These are phyloP conservation scores for Nymphicus hollandicus DNA, from an alignment of 2,113 vertebrate genomes.

Conservation along the genomic window DNA sequence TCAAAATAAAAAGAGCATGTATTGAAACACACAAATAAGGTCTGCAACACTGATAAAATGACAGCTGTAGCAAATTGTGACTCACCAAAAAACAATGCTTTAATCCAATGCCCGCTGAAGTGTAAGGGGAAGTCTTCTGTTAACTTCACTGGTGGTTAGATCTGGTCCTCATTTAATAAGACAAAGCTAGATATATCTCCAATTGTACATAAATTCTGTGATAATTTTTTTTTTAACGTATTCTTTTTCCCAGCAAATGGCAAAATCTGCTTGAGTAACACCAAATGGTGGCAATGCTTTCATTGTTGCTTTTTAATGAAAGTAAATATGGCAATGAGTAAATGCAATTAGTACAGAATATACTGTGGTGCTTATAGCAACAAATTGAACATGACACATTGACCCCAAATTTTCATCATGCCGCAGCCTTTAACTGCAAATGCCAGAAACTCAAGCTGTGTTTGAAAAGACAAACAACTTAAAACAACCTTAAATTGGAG, in stretches of 20 bases:
- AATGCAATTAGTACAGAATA: slow-evolving; percentile 33
- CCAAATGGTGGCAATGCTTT: not conserved
- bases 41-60: slow-evolving; percentile 31
- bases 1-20: not conserved
- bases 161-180: slow-evolving; percentile 34
- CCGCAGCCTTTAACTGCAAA: not conserved
- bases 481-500: not conserved
- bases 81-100: slow-evolving; percentile 53
- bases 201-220: not conserved
- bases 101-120: slow-evolving; percentile 50
- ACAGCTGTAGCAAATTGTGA: slow-evolving; percentile 57
- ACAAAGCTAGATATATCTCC: not conserved
- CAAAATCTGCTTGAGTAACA: not conserved
- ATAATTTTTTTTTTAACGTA: not conserved
- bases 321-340: not conserved
- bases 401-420: slow-evolving; percentile 24
- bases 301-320: not conserved
- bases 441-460: not conserved
- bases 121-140: slow-evolving; percentile 51
- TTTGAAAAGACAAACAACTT: not conserved
- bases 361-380: not conserved
- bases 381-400: slow-evolving; percentile 24
- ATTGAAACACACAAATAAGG: not conserved
- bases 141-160: slow-evolving; percentile 26
- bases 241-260: not conserved